These are phyloP conservation scores for Calameuta idolon DNA, from an alignment of 2,888 invertebrate genomes.

Conservation along the genomic window DNA sequence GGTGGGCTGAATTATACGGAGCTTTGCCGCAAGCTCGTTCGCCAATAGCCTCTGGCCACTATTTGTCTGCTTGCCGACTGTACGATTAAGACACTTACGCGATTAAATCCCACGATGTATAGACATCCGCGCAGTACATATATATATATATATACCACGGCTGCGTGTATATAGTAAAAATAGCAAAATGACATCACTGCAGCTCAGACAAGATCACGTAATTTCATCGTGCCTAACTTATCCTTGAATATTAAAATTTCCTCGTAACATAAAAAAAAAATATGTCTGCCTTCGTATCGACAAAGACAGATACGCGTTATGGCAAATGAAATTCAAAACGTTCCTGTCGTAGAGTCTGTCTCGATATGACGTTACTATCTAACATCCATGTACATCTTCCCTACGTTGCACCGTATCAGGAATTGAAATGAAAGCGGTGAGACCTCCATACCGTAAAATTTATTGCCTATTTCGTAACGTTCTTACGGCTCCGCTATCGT, in stretches of 20 bases:
- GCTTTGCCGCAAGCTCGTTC: conserved; percentile 46
- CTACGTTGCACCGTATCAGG: not conserved
- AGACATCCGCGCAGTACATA: not conserved
- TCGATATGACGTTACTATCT: not conserved
- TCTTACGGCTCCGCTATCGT: not conserved
- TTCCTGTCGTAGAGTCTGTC: not conserved
- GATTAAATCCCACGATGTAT: conserved; percentile 37
- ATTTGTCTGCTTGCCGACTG: conserved; percentile 55
- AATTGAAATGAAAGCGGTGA: not conserved
- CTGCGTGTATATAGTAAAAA: not conserved
- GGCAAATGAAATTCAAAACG: not conserved
- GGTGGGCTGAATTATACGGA: conserved; percentile 53
- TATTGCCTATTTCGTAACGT: not conserved
- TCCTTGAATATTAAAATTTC: not conserved
- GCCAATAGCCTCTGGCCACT: conserved; percentile 52
- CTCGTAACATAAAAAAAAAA: not conserved
- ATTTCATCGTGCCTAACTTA: not conserved
- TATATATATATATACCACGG: not conserved
- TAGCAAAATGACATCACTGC: not conserved
- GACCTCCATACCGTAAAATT: not conserved
- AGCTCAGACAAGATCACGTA: not conserved
- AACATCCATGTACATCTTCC: not conserved
- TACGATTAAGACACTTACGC: conserved; percentile 51
- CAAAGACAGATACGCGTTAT: not conserved
- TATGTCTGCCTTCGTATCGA: not conserved